phyloP scores from a whole-genome alignment of 1,140 invertebrate species.

The Diuraphis noxia region DNA sequence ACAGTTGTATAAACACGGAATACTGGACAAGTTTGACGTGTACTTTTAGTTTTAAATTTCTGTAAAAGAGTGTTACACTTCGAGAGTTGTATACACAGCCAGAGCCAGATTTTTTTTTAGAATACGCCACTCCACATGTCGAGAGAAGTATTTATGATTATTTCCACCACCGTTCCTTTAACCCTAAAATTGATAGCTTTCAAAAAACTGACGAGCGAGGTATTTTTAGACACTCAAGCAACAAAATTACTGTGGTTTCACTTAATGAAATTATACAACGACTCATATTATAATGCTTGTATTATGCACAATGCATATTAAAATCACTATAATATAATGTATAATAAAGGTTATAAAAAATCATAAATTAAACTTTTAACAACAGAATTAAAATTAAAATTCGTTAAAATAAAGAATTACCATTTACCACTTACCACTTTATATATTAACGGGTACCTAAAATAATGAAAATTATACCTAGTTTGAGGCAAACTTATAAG shows the following conservation, averaged over 20 bases:
- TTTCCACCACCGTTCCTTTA: conserved; percentile 1
- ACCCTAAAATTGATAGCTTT: conserved; percentile 8
- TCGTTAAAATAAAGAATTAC: neutral
- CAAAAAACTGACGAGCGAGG: neutral
- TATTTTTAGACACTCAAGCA: neutral
- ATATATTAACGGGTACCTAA: no score
- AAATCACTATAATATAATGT: no score
- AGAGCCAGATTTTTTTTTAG: conserved; percentile 13
- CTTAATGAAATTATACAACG: neutral
- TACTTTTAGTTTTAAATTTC: neutral
- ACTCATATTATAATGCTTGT: neutral
- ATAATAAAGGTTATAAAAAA: neutral
- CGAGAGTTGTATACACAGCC: neutral
- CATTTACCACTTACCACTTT: no score
- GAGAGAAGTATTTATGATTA: conserved; percentile 14
- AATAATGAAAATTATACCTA: no score
- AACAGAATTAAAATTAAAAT: neutral
- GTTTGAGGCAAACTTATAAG: no score
- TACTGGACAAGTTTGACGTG: neutral
- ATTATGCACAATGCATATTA: neutral
- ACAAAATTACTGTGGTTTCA: neutral
- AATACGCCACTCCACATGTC: conserved; percentile 3
- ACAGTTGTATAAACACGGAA: neutral
- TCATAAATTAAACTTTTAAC: neutral
- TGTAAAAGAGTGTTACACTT: neutral